Conservation (phyloP, 1,140 invertebrate genomes). For the Ostrea denselamellosa region DNA sequence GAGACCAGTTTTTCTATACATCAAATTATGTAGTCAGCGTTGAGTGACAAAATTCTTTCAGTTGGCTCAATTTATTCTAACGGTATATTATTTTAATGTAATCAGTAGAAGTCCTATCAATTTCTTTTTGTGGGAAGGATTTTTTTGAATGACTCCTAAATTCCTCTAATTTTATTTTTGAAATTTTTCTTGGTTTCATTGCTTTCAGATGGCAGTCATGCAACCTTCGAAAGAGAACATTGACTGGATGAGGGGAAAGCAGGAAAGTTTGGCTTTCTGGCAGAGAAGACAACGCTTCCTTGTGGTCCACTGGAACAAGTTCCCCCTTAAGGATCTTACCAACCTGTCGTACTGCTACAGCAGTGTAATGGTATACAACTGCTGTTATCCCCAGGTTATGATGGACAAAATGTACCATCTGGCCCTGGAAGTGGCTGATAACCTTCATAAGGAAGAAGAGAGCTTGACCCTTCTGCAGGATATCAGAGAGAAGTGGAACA, state of each 20-base stretch:
- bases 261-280: conserved; percentile 38
- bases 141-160: not conserved
- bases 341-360: conserved; percentile 35
- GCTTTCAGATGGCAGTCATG: not conserved
- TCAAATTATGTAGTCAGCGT: too few species aligned
- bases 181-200: not conserved
- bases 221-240: not conserved
- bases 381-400: not conserved
- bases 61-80: too few species aligned
- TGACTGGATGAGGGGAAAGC: conserved; percentile 12
- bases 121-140: too few species aligned
- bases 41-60: too few species aligned
- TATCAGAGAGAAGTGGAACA: conserved; percentile 1
- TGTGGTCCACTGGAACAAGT: conserved; percentile 14
- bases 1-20: too few species aligned
- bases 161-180: not conserved
- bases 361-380: conserved; percentile 15
- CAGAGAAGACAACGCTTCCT: not conserved
- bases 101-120: too few species aligned
- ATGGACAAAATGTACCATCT: conserved; percentile 15
- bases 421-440: not conserved
- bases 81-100: too few species aligned
- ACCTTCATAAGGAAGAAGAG: not conserved
- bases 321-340: not conserved
- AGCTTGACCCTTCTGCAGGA: not conserved